Evolutionary conservation across 2,113 vertebrate species (phyloP).

Genomic region (Actenoides hombroni): DNA sequence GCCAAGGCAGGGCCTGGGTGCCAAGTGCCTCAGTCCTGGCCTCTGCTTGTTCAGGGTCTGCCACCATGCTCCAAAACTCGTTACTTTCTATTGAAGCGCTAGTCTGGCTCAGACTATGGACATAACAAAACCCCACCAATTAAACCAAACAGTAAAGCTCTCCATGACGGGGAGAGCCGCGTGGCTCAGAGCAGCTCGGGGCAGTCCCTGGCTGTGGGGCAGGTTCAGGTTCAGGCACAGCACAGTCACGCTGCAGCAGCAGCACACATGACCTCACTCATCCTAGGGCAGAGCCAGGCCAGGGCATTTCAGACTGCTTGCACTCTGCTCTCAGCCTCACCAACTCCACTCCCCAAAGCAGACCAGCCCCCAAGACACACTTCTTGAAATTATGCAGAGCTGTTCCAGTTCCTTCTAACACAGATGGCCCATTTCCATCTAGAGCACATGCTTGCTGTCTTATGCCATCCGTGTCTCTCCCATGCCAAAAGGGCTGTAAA

Average conservation of each 20-base stretch:
- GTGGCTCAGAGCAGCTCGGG: accelerated
- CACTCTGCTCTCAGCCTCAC: not conserved
- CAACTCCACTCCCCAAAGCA: not conserved
- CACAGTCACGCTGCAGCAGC: accelerated
- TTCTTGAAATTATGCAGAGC: accelerated
- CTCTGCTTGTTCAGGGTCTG: not conserved
- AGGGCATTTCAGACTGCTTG: too few species aligned
- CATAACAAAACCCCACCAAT: not conserved
- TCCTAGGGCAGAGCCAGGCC: accelerated
- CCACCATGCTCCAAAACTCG: not conserved
- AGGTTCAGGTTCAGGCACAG: not conserved
- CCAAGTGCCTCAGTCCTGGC: accelerated
- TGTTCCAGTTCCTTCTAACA: not conserved
- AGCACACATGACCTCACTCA: accelerated
- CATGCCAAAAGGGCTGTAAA: not conserved
- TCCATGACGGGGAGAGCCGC: accelerated
- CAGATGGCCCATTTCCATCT: not conserved
- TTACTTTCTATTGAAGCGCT: not conserved
- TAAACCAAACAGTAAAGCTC: not conserved
- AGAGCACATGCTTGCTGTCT: accelerated
- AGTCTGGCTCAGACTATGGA: not conserved
- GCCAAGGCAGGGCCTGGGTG: not conserved
- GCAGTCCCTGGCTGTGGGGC: not conserved
- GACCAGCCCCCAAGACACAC: not conserved
- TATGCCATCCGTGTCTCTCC: not conserved